phyloP scores from a whole-genome alignment of 1,140 invertebrate species.

The Trialeurodes vaporariorum region DNA sequence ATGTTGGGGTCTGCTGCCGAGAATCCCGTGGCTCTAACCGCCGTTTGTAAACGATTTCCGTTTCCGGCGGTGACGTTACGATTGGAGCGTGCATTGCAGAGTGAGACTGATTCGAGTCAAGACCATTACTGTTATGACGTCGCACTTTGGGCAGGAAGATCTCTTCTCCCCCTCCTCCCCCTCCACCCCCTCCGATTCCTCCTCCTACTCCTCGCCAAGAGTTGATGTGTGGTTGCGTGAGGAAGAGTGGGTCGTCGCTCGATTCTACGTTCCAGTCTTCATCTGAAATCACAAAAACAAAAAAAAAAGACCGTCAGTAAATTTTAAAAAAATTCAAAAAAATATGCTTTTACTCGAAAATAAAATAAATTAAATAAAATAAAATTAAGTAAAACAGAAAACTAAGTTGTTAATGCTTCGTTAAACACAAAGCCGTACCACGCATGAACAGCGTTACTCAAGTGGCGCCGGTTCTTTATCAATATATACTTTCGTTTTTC shows the following conservation, averaged over 20 bases:
- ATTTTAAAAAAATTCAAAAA: constrained; percentile 7
- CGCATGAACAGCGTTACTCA: too few species aligned
- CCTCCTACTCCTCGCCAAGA: constrained; percentile 21
- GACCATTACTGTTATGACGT: constrained; percentile 16
- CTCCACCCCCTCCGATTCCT: constrained; percentile 16
- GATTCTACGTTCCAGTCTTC: constrained; percentile 32
- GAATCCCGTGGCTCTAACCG: not conserved
- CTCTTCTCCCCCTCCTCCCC: constrained; percentile 17
- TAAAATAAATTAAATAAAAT: too few species aligned
- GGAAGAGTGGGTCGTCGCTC: constrained; percentile 26
- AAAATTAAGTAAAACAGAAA: too few species aligned
- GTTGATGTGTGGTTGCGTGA: constrained; percentile 21
- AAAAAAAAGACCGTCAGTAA: constrained; percentile 5
- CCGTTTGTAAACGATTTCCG: not conserved
- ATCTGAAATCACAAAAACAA: constrained; percentile 27
- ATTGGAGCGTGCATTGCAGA: constrained; percentile 11
- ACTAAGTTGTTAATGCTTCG: too few species aligned
- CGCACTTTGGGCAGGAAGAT: constrained; percentile 21
- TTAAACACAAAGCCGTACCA: too few species aligned
- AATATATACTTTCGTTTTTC: too few species aligned
- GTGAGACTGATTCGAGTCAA: constrained; percentile 12
- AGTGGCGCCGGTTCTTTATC: too few species aligned
- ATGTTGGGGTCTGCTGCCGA: not conserved
- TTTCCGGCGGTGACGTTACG: not conserved
- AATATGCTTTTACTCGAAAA: too few species aligned